phyloP scores from a whole-genome alignment of 2,113 vertebrate species.

The Globicephala melas region DNA sequence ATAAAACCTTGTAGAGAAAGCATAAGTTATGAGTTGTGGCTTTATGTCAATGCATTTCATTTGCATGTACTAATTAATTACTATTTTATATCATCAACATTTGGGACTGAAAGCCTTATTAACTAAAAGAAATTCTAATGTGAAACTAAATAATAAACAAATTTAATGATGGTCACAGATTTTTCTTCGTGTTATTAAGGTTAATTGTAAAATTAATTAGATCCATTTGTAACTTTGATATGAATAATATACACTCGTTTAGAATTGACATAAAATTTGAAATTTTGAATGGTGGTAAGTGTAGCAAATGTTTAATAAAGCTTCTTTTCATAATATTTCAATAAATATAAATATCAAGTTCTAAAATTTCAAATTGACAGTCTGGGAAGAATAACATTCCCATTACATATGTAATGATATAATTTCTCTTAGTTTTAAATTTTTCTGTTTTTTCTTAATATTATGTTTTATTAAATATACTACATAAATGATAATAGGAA shows the following conservation, averaged over 20 bases:
- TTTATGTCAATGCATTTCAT: conserved; percentile 69
- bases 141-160: conserved; percentile 75
- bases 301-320: not conserved
- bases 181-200: conserved; percentile 77
- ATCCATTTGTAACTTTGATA: conserved; percentile 74
- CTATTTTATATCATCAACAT: conserved; percentile 42
- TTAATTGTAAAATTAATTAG: conserved; percentile 82
- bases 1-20: conserved; percentile 8
- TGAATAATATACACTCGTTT: conserved; percentile 63
- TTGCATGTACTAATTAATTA: conserved; percentile 79
- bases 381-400: not conserved
- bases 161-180: conserved; percentile 73
- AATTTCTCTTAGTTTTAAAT: conserved; percentile 33
- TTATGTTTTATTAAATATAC: not conserved
- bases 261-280: conserved; percentile 28
- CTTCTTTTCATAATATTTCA: conserved; percentile 9
- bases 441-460: conserved; percentile 6
- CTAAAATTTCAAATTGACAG: not conserved
- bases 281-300: conserved; percentile 5
- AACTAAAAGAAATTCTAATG: conserved; percentile 68
- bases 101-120: conserved; percentile 73
- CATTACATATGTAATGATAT: not conserved
- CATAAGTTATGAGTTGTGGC: conserved; percentile 31
- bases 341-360: not conserved
- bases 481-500: not conserved